phyloP scores from a whole-genome alignment of 1,140 invertebrate species.

The Trachymyrmex cornetzi region DNA sequence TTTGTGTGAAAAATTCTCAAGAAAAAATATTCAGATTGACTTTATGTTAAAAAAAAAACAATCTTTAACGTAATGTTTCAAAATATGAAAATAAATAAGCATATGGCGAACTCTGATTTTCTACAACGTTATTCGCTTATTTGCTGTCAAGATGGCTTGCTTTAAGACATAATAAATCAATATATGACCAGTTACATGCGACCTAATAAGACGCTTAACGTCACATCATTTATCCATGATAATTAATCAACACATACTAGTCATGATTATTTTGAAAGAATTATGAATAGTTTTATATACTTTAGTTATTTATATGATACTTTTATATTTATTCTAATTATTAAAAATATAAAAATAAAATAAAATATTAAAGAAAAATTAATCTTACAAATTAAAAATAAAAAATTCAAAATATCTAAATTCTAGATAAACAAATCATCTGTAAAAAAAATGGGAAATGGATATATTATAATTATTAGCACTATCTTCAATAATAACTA shows the following conservation, averaged over 20 bases:
- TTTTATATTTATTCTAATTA: not conserved
- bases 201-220: not conserved
- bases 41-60: not conserved
- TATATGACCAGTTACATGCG: not conserved
- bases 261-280: not conserved
- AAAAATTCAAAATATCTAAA: not conserved
- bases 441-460: not conserved
- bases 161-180: constrained; percentile 45
- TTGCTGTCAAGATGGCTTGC: not conserved
- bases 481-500: not conserved
- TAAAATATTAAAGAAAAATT: not conserved
- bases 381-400: not conserved
- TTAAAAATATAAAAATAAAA: not conserved
- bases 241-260: not conserved
- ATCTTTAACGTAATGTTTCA: not conserved
- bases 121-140: not conserved
- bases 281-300: not conserved
- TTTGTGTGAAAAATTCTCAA: not conserved
- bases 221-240: not conserved
- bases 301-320: not conserved
- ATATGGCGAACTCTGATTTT: not conserved
- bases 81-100: not conserved
- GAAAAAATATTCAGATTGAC: not conserved
- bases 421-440: not conserved
- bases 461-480: not conserved